A percentile compares a stretch with the other conserved stretches of the same genome.
Conservation (phyloP, 2,113 vertebrate genomes). For the Melanostigma gelatinosum region DNA sequence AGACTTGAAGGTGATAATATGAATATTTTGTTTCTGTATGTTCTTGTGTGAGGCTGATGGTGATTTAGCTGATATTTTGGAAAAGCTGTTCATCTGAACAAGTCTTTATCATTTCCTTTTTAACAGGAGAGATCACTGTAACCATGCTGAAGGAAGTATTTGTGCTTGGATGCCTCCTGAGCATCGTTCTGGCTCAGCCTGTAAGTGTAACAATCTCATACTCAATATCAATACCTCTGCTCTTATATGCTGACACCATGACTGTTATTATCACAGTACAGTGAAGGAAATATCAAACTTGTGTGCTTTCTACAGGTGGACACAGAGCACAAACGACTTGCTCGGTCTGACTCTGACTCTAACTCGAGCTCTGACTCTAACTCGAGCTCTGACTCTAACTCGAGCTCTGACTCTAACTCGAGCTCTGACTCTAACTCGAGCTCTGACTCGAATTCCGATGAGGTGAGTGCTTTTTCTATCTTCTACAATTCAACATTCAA, state of each 20-base stretch:
- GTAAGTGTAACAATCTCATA: constrained; percentile 56
- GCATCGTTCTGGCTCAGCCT: constrained; percentile 61
- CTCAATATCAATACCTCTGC: not conserved
- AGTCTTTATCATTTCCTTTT: constrained; percentile 1
- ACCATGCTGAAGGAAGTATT: constrained; percentile 72
- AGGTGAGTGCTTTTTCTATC: not conserved
- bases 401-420: not conserved
- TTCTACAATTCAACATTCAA: not conserved
- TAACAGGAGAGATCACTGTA: constrained; percentile 32
- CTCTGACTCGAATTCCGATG: not conserved
- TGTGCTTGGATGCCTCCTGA: constrained; percentile 68
- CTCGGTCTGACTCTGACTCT: not conserved
- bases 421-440: not conserved
- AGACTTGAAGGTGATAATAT: constrained; percentile 35
- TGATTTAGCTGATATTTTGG: not conserved
- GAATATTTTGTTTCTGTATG: not conserved
- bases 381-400: not conserved
- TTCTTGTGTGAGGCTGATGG: not conserved
- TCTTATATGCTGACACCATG: not conserved
- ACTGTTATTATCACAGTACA: not conserved
- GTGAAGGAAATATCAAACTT: not conserved
- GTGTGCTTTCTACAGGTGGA: constrained; percentile 10
- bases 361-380: not conserved
- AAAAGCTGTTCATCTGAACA: not conserved
- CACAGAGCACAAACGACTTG: not conserved